These are phyloP conservation scores for Brachyhypopomus gauderio DNA, from an alignment of 2,113 vertebrate species.

Conservation along the genomic window DNA sequence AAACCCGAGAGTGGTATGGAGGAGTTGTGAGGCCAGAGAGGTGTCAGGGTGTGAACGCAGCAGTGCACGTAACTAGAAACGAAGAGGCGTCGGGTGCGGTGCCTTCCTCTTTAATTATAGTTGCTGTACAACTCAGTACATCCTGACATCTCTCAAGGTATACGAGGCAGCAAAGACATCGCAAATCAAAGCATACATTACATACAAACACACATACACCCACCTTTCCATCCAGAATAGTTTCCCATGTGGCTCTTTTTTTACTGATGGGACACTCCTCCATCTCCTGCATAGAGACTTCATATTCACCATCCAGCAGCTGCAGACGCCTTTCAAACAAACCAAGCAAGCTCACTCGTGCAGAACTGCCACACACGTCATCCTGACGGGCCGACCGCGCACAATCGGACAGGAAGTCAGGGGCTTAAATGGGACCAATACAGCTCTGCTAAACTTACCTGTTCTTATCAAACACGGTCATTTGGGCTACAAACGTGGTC, in stretches of 20 bases:
- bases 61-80: too few relatives aligned
- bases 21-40: too few relatives aligned
- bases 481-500: constrained; percentile 93
- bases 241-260: constrained; percentile 98
- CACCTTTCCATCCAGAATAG: constrained; percentile 92
- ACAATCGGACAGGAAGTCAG: background rate
- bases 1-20: too few relatives aligned
- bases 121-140: too few relatives aligned
- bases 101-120: too few relatives aligned
- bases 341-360: background rate
- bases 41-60: too few relatives aligned
- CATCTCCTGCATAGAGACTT: constrained; percentile 99
- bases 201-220: too few relatives aligned
- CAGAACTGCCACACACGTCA: background rate
- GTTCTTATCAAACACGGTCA: constrained; percentile 99
- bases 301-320: constrained; percentile 96
- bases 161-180: too few relatives aligned
- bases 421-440: background rate
- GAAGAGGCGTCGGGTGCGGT: too few relatives aligned
- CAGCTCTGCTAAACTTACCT: constrained; percentile 71
- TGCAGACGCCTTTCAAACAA: constrained; percentile 85
- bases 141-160: too few relatives aligned
- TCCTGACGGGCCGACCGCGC: background rate
- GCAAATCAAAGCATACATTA: too few relatives aligned
- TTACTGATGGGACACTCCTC: constrained; percentile 96